Percentiles rank a stretch among this genome's conserved stretches.
These are phyloP conservation scores for Oreochromis tanganicae DNA, from an alignment of 2,113 vertebrate species.

Conservation along the genomic window DNA sequence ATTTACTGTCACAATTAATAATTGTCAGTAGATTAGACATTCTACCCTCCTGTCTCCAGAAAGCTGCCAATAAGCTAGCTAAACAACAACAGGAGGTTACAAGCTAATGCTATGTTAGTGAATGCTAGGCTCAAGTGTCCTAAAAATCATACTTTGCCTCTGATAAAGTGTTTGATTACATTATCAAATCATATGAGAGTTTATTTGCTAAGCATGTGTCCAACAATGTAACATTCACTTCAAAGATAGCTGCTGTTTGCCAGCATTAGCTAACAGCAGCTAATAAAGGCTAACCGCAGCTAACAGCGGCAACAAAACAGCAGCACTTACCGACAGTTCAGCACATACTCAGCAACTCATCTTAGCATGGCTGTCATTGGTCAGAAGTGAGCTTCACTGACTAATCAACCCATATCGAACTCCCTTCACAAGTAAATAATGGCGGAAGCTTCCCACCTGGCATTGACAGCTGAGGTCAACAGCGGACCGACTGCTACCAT, in stretches of 20 bases:
- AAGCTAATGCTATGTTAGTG: not conserved
- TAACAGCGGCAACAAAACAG: not conserved
- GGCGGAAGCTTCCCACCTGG: not conserved
- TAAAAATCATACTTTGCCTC: not conserved
- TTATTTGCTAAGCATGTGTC: not conserved
- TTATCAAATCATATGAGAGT: not conserved
- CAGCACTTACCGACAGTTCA: not conserved
- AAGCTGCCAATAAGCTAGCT: not conserved
- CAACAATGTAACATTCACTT: not conserved
- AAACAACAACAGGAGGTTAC: not conserved
- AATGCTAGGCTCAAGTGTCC: not conserved
- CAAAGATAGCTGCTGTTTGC: not conserved
- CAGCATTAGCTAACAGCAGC: not conserved
- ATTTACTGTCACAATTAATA: not conserved
- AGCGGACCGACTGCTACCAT: accelerated
- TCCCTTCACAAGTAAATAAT: not conserved
- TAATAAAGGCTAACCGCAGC: not conserved
- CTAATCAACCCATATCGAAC: not conserved
- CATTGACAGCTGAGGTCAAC: not conserved
- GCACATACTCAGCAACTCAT: not conserved
- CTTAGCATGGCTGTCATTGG: not conserved
- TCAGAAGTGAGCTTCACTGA: not conserved
- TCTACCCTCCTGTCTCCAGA: not conserved
- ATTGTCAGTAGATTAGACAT: not conserved
- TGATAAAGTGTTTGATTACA: not conserved